Evolutionary conservation across 2,113 vertebrate genomes (phyloP), one percentile per base, ranked within the genome.

Genomic region (Emydura subglobosa): DNA sequence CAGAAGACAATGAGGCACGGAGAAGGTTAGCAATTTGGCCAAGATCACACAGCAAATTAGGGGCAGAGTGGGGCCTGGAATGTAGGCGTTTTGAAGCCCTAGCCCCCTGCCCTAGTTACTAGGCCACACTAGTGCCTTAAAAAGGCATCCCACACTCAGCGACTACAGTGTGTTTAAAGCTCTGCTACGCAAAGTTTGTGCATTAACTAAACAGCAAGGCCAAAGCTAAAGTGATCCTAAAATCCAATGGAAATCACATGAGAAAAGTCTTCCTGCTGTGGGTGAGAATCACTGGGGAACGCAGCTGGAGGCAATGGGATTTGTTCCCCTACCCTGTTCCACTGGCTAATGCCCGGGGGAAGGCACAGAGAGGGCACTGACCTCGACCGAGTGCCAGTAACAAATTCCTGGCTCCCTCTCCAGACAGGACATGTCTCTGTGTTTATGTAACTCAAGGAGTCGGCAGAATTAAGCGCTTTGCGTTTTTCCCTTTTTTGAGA

Each of bases 401-500:
- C 0, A 1, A 86, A 93, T 97, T 93, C 95, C 95, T 19, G 44
- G 5, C 0, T 0, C 47, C 86, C 86, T 49, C 2, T 1, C 93
- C 93, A 87, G 92, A 89, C 44, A 9, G 89, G 88, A 90, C 1
- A 17, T 21, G 87, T 83, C 88, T 95, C 87, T 16, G 4, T 91
- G 93, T 94, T 97, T 97, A 89, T 89, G 92, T 22, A 84, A 80
- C 0, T 61, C 72, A 91, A 93, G 87, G 92, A 96, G 94, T 59
- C 65, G 29, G 82, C 88, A 96, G 94, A 97, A 97, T 83, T 80
- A 94, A 92, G 92, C 57, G 24, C 94, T 93, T 97, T 97, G 94
- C 95, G 88, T 54, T 96, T 97, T 98, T 98, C 95, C 98, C 97
- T 98, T 98, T 98, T 98, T 98, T 98, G 98, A 98, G 98, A 98